Conservation (phyloP, 2,888 invertebrate genomes). For the Drosophila sordidapex region DNA sequence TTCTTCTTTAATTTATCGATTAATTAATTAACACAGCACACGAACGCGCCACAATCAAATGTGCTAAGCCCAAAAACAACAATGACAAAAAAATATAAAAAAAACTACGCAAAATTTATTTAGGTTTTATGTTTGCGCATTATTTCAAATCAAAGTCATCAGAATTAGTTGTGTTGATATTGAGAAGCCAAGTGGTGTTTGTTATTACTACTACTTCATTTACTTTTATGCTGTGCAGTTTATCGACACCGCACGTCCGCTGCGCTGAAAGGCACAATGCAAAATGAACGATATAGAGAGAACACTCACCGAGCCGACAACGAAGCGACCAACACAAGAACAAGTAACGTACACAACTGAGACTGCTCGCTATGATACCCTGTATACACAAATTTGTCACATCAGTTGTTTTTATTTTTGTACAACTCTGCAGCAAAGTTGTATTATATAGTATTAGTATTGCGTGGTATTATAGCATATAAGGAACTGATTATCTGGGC, state of each 20-base stretch:
- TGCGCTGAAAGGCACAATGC: slow-evolving; percentile 77
- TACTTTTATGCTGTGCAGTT: slow-evolving; percentile 12
- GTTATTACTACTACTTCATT: slow-evolving; percentile 8
- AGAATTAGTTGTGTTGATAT: slow-evolving; percentile 10
- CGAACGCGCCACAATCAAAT: slow-evolving; percentile 45
- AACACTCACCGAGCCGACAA: slow-evolving; percentile 23
- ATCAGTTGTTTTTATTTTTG: background rate
- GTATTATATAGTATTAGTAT: background rate
- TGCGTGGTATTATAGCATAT: background rate
- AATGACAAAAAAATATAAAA: slow-evolving; percentile 12
- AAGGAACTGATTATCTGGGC: background rate
- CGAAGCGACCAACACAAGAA: slow-evolving; percentile 17
- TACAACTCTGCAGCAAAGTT: background rate
- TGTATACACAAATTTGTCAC: background rate
- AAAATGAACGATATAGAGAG: slow-evolving; percentile 62
- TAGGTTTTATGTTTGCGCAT: slow-evolving; percentile 22
- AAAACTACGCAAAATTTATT: slow-evolving; percentile 10
- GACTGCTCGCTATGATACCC: slow-evolving; percentile 1
- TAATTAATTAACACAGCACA: slow-evolving; percentile 64
- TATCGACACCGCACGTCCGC: slow-evolving; percentile 57
- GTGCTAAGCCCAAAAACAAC: slow-evolving; percentile 15
- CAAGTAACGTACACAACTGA: slow-evolving; percentile 17
- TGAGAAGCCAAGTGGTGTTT: slow-evolving; percentile 8
- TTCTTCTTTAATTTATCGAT: slow-evolving; percentile 39
- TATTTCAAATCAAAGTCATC: slow-evolving; percentile 33